Percentiles rank a stretch among this genome's conserved stretches.
Conservation (phyloP, 2,888 invertebrate species). For the Muschampia plurimacula region DNA sequence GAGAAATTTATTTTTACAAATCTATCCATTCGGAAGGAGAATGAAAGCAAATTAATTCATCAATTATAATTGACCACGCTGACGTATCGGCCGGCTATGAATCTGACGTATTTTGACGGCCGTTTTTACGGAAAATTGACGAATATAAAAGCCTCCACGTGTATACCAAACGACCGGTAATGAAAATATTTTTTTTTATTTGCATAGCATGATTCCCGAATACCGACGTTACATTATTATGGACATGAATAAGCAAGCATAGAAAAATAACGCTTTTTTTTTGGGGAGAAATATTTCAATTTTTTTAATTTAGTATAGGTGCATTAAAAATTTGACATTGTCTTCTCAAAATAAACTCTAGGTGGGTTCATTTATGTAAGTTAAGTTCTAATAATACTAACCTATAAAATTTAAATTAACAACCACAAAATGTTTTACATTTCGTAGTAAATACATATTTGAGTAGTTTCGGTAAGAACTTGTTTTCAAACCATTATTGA, state of each 20-base stretch:
- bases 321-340: too few relatives aligned
- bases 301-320: not conserved
- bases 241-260: conserved; percentile 45
- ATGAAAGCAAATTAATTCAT: conserved; percentile 48
- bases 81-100: conserved; percentile 45
- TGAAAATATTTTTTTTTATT: conserved; percentile 64
- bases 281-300: not conserved
- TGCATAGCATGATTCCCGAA: conserved; percentile 43
- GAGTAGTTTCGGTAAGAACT: too few relatives aligned
- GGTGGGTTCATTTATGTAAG: too few relatives aligned
- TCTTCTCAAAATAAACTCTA: too few relatives aligned
- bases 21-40: conserved; percentile 7
- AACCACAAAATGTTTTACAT: too few relatives aligned
- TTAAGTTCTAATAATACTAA: too few relatives aligned
- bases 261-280: too few relatives aligned
- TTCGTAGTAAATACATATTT: too few relatives aligned
- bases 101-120: conserved; percentile 51
- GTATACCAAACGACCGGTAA: conserved; percentile 66
- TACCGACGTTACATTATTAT: conserved; percentile 44
- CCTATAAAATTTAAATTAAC: too few relatives aligned
- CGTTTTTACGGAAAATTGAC: conserved; percentile 51
- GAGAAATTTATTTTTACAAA: not conserved
- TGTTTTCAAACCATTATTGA: too few relatives aligned
- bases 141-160: conserved; percentile 65
- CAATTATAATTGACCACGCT: conserved; percentile 55